Percentiles rank a stretch among this genome's conserved stretches.
These are phyloP conservation scores for Leptinotarsa rubiginosa DNA, from an alignment of 2,888 invertebrate genomes.

Conservation along the genomic window DNA sequence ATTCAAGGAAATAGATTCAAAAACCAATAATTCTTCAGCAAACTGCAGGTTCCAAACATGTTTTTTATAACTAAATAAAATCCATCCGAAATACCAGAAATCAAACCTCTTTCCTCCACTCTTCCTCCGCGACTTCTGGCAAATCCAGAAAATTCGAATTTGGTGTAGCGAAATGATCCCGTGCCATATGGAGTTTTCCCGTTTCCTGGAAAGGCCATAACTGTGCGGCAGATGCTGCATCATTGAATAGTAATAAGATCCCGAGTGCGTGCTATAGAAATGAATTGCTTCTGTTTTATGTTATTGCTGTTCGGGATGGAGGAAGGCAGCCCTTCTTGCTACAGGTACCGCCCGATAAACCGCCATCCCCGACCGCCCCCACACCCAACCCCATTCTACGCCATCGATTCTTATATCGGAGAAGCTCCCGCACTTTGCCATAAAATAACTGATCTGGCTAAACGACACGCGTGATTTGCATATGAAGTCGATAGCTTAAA, in stretches of 20 bases:
- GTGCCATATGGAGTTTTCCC: conserved; percentile 50
- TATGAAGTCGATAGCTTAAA: conserved; percentile 64
- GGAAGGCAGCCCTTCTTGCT: conserved; percentile 33
- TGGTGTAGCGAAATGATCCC: conserved; percentile 47
- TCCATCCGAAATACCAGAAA: neutral
- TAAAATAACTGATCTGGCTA: conserved; percentile 65
- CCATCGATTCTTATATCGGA: conserved; percentile 55
- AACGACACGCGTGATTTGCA: conserved; percentile 66
- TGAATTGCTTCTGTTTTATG: conserved; percentile 64
- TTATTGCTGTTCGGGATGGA: conserved; percentile 55
- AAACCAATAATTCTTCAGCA: no score
- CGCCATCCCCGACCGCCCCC: conserved; percentile 35
- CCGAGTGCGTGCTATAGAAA: conserved; percentile 63
- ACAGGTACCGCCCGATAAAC: conserved; percentile 54
- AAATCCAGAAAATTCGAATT: conserved; percentile 53
- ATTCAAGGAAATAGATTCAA: no score
- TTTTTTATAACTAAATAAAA: no score
- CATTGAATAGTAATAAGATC: conserved; percentile 68
- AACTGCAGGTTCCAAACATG: no score
- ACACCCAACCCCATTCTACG: conserved; percentile 42
- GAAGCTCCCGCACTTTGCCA: conserved; percentile 55
- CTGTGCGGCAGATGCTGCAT: conserved; percentile 62
- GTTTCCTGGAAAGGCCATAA: conserved; percentile 58
- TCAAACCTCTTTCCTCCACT: conserved; percentile 9
- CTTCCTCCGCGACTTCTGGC: conserved; percentile 45